A percentile compares a stretch with the other conserved stretches of the same genome.
These are phyloP conservation scores for Pseudomugil tenellus DNA, from an alignment of 2,797 vertebrate species.

Conservation along the genomic window DNA sequence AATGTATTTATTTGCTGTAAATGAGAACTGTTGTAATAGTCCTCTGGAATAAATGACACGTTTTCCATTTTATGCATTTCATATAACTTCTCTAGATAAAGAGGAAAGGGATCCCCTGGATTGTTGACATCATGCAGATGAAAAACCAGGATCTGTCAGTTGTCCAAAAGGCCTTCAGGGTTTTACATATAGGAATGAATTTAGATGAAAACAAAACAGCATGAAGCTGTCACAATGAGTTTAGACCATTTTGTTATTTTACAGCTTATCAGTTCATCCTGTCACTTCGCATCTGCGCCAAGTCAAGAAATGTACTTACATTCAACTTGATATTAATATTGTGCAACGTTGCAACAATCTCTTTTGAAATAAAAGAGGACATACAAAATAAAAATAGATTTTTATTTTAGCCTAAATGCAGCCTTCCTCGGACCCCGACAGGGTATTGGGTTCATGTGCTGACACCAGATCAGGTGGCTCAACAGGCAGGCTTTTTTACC, in stretches of 20 bases:
- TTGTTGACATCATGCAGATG: neutral
- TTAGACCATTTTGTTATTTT: neutral
- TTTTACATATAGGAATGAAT: neutral
- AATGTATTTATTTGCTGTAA: no score
- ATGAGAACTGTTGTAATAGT: no score
- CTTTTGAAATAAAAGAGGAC: slow-evolving; percentile 33
- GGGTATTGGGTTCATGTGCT: slow-evolving; percentile 47
- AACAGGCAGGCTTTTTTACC: slow-evolving; percentile 7
- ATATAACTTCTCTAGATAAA: no score
- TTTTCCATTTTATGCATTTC: no score
- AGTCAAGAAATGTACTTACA: neutral
- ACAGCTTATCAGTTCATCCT: neutral
- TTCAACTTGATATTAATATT: slow-evolving; percentile 7
- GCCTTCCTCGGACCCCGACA: slow-evolving; percentile 7
- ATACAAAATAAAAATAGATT: slow-evolving; percentile 54
- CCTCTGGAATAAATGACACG: no score
- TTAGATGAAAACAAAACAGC: neutral
- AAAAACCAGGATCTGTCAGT: neutral
- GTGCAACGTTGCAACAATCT: slow-evolving; percentile 16
- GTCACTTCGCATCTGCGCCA: neutral
- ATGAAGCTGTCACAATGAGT: neutral
- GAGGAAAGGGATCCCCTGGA: no score
- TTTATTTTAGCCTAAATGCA: slow-evolving; percentile 61
- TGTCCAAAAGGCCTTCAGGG: neutral
- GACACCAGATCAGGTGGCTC: slow-evolving; percentile 54